These are phyloP conservation scores for Incurvaria masculella DNA, from an alignment of 2,888 invertebrate genomes.

Conservation along the genomic window DNA sequence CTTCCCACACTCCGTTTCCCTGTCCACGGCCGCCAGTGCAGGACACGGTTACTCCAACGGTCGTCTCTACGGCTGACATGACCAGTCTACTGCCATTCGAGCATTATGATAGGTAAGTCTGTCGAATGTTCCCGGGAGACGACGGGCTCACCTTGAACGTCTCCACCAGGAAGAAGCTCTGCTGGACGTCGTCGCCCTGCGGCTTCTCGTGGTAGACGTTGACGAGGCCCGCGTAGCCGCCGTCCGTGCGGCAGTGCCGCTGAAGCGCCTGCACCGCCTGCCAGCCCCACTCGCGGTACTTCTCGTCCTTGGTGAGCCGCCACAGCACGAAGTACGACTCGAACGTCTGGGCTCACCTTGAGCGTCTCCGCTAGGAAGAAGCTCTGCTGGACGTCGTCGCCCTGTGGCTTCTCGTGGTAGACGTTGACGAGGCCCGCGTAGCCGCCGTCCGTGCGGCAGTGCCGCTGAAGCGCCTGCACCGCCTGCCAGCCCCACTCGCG, in stretches of 20 bases:
- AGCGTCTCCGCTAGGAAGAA: slow-evolving; percentile 98
- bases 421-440: slow-evolving; percentile 96
- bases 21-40: too few species aligned
- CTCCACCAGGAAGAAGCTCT: slow-evolving; percentile 98
- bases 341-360: slow-evolving; percentile 87
- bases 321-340: slow-evolving; percentile 98
- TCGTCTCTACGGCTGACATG: too few species aligned
- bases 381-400: slow-evolving; percentile 99
- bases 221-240: slow-evolving; percentile 91
- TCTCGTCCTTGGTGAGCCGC: slow-evolving; percentile 92
- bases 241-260: slow-evolving; percentile 86
- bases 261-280: slow-evolving; percentile 94
- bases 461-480: slow-evolving; percentile 88
- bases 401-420: slow-evolving; percentile 76
- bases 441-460: slow-evolving; percentile 90
- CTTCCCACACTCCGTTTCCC: too few species aligned
- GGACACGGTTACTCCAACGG: too few species aligned
- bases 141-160: slow-evolving; percentile 90
- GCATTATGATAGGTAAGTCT: too few species aligned
- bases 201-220: slow-evolving; percentile 89
- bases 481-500: slow-evolving; percentile 99
- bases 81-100: too few species aligned
- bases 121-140: too few species aligned
- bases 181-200: slow-evolving; percentile 96
- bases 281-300: slow-evolving; percentile 99